These are phyloP conservation scores for Tokudaia muenninki DNA, from an alignment of 2,797 vertebrate genomes.

Conservation along the genomic window DNA sequence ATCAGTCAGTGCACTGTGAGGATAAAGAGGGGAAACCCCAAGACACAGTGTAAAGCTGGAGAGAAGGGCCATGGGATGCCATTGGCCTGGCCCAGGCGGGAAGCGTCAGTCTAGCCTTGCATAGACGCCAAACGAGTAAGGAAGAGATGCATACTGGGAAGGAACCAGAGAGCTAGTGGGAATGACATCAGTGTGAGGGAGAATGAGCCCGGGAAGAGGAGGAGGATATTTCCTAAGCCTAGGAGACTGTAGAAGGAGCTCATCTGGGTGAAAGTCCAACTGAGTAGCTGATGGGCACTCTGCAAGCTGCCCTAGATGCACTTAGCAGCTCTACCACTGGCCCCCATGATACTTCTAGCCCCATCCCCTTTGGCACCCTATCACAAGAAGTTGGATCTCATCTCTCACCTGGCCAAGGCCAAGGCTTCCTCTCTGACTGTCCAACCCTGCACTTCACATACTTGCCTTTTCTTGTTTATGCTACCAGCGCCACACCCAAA, in stretches of 20 bases:
- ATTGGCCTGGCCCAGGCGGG: not conserved
- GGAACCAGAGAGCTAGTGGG: not conserved
- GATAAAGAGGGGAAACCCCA: not conserved
- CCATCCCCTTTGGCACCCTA: too few relatives aligned
- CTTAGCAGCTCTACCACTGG: not conserved
- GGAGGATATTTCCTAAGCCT: not conserved
- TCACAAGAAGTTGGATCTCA: not conserved
- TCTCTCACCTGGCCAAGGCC: not conserved
- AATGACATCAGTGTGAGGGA: accelerated
- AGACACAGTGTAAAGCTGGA: not conserved
- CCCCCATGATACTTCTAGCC: too few relatives aligned
- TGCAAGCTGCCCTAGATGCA: too few relatives aligned
- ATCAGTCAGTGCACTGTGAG: not conserved
- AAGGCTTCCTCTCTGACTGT: not conserved
- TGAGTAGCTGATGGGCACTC: not conserved
- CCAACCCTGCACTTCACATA: not conserved
- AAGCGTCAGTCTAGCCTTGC: not conserved
- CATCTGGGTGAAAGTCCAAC: not conserved
- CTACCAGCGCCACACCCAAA: not conserved
- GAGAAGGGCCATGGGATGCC: not conserved
- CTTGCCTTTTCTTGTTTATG: not conserved
- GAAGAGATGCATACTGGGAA: not conserved
- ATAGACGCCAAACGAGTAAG: accelerated
- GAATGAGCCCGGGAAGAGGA: not conserved
- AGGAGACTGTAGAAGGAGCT: not conserved